phyloP scores from a whole-genome alignment of 2,888 invertebrate genomes.

The Drosophila subsilvestris region DNA sequence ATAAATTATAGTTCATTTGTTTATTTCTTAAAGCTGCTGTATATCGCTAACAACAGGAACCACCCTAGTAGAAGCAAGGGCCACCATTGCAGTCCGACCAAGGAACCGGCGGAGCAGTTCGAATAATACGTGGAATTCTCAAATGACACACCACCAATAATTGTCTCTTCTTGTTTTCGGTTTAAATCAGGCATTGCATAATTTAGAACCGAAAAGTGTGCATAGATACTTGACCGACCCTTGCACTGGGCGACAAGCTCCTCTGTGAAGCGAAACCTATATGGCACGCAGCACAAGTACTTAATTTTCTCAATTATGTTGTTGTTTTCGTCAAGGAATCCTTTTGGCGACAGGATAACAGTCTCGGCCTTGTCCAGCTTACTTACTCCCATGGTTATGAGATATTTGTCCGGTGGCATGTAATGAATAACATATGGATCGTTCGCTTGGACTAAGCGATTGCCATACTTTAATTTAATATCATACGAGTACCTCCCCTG shows the following conservation, averaged over 20 bases:
- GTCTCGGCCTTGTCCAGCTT: background rate
- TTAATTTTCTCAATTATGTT: background rate
- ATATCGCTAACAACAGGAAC: no score
- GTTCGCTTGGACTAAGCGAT: background rate
- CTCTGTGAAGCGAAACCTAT: constrained; percentile 11
- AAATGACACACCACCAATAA: background rate
- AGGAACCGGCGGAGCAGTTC: background rate
- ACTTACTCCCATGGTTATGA: background rate
- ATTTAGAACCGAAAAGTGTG: background rate
- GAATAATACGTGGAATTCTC: background rate
- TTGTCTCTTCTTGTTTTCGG: background rate
- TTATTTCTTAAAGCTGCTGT: no score
- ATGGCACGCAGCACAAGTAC: constrained; percentile 4
- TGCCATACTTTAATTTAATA: background rate
- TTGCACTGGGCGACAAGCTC: constrained; percentile 1
- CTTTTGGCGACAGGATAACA: background rate
- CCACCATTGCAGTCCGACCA: background rate
- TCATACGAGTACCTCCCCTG: background rate
- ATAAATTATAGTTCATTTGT: no score
- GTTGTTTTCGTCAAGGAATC: background rate
- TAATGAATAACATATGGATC: background rate
- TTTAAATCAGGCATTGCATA: background rate
- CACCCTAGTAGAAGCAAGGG: background rate
- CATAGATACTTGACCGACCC: background rate
- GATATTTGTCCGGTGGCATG: background rate